A percentile compares a stretch with the other conserved stretches of the same genome.
phyloP scores from a whole-genome alignment of 2,113 vertebrate genomes.

The Pelecanoides urinatrix region DNA sequence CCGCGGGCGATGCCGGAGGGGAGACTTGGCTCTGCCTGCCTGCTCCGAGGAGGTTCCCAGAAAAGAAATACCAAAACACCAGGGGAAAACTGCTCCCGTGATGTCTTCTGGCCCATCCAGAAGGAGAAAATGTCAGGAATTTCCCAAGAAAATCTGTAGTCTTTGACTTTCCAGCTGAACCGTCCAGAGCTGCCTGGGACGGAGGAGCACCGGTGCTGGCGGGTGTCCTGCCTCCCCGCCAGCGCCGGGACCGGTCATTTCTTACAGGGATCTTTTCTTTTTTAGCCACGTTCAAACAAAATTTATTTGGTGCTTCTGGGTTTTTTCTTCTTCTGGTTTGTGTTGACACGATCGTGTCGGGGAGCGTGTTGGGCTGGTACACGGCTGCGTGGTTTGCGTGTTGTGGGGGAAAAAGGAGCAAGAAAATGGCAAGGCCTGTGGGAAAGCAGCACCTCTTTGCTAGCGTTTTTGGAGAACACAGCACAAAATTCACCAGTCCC shows the following conservation, averaged over 20 bases:
- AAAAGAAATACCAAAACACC: not conserved
- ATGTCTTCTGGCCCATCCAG: not conserved
- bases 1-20: fast-evolving
- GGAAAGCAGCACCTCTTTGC: not conserved
- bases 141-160: not conserved
- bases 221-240: not conserved
- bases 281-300: not conserved
- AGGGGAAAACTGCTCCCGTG: not conserved
- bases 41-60: not conserved
- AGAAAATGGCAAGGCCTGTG: not conserved
- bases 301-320: not conserved
- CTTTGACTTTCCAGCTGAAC: not conserved
- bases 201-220: not conserved
- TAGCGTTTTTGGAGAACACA: not conserved
- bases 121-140: constrained; percentile 31
- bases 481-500: not conserved
- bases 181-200: not conserved
- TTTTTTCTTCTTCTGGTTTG: not conserved
- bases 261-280: not conserved
- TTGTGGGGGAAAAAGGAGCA: not conserved
- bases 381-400: fast-evolving
- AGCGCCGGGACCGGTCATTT: not conserved
- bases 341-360: fast-evolving
- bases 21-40: not conserved
- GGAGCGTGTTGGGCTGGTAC: not conserved